A percentile compares a stretch with the other conserved stretches of the same genome.
These are phyloP conservation scores for Agrochola circellaris DNA, from an alignment of 2,888 invertebrate species.

Conservation along the genomic window DNA sequence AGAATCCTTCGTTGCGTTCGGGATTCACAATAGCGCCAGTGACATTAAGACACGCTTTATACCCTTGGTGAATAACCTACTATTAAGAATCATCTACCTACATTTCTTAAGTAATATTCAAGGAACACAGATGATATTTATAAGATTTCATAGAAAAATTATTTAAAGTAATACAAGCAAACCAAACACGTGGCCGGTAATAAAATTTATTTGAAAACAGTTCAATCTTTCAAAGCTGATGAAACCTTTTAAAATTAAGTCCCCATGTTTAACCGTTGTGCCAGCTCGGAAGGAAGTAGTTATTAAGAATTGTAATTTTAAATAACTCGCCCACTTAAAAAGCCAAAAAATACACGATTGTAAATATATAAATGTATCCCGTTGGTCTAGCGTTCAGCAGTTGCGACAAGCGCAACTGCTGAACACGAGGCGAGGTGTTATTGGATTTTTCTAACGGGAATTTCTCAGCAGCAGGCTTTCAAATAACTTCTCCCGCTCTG, in stretches of 20 bases:
- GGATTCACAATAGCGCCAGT: too few species aligned
- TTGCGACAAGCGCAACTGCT: too few species aligned
- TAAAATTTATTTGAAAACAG: constrained; percentile 13
- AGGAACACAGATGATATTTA: not conserved
- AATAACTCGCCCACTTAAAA: not conserved
- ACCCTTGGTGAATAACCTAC: too few species aligned
- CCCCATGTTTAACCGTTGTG: not conserved
- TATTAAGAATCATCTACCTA: not conserved
- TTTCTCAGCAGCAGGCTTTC: too few species aligned
- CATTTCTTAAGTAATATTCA: not conserved
- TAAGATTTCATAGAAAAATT: not conserved
- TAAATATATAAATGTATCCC: not conserved
- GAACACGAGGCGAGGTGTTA: too few species aligned
- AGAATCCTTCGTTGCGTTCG: too few species aligned
- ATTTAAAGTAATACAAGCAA: not conserved
- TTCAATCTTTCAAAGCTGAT: not conserved
- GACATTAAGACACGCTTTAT: too few species aligned
- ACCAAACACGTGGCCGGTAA: not conserved
- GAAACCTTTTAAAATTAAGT: constrained; percentile 7
- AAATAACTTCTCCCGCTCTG: too few species aligned
- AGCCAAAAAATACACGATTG: not conserved
- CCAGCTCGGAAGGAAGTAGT: not conserved
- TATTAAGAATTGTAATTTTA: not conserved
- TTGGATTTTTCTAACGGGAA: too few species aligned
- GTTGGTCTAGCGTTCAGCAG: too few species aligned